A percentile compares a stretch with the other conserved stretches of the same genome.
These are phyloP conservation scores for Amblyopsis hoosieri DNA, from an alignment of 2,797 vertebrate species.

Conservation along the genomic window DNA sequence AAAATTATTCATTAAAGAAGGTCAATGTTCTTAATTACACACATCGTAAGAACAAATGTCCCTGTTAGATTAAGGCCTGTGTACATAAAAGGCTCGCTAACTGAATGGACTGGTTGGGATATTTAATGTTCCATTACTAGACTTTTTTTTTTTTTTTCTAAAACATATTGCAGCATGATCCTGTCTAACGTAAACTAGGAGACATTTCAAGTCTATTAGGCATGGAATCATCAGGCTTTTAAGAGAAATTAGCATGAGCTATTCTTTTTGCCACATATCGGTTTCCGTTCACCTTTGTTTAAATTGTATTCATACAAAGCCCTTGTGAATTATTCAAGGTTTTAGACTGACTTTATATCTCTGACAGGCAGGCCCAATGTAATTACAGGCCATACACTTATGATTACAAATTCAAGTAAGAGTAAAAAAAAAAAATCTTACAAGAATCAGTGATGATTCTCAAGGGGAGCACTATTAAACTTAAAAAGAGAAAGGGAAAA, in stretches of 20 bases:
- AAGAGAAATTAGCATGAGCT: constrained; percentile 50
- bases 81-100: constrained; percentile 49
- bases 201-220: constrained; percentile 53
- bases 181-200: constrained; percentile 36
- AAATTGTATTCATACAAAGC: constrained; percentile 66
- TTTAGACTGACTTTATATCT: constrained; percentile 69
- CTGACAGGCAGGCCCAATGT: constrained; percentile 66
- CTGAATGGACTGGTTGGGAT: constrained; percentile 51
- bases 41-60: constrained; percentile 52
- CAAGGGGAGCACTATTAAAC: constrained; percentile 37
- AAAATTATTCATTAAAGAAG: constrained; percentile 58
- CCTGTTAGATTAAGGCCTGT: constrained; percentile 40
- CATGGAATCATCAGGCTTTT: constrained; percentile 47
- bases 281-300: constrained; percentile 56
- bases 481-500: constrained; percentile 33
- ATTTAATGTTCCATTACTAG: constrained; percentile 54
- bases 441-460: constrained; percentile 41
- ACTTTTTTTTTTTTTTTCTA: constrained; percentile 39
- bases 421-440: constrained; percentile 19
- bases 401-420: constrained; percentile 67
- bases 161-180: constrained; percentile 42
- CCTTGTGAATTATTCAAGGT: constrained; percentile 71
- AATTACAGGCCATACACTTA: constrained; percentile 70
- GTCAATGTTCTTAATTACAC: constrained; percentile 68
- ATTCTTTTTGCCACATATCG: constrained; percentile 60